phyloP scores from a whole-genome alignment of 1,140 invertebrate genomes.

The Plodia interpunctella region DNA sequence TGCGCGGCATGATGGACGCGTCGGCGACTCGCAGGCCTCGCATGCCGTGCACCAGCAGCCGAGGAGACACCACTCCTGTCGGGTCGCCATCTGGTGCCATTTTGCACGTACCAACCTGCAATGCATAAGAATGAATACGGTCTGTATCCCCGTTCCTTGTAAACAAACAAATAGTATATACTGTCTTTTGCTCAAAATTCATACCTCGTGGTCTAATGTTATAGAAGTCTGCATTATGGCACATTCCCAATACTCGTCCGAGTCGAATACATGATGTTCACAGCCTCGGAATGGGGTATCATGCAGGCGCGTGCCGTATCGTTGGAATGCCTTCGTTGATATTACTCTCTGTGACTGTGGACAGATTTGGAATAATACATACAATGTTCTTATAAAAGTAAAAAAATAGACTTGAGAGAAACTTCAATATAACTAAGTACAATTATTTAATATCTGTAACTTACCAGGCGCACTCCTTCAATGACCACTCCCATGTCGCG shows the following conservation, averaged over 20 bases:
- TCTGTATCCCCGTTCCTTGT: too few species aligned
- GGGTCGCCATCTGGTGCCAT: slow-evolving; percentile 88
- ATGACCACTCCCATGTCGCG: slow-evolving; percentile 83
- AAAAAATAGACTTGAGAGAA: too few species aligned
- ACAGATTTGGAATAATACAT: too few species aligned
- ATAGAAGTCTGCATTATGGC: slow-evolving; percentile 81
- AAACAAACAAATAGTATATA: too few species aligned
- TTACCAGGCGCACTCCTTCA: slow-evolving; percentile 85
- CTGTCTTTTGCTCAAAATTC: not conserved
- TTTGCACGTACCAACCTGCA: slow-evolving; percentile 84
- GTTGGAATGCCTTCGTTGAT: slow-evolving; percentile 79
- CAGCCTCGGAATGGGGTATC: slow-evolving; percentile 83
- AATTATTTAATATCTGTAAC: too few species aligned
- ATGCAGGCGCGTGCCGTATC: slow-evolving; percentile 80
- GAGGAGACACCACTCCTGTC: slow-evolving; percentile 88
- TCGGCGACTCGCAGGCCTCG: slow-evolving; percentile 78
- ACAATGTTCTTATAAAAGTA: too few species aligned
- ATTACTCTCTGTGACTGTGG: slow-evolving; percentile 79
- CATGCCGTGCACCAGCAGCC: slow-evolving; percentile 79
- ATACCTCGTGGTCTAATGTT: slow-evolving; percentile 86
- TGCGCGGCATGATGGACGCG: slow-evolving; percentile 81
- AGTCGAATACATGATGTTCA: slow-evolving; percentile 77
- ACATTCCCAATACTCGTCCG: slow-evolving; percentile 87
- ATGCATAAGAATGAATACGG: not conserved
- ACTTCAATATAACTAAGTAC: too few species aligned